Percentiles rank a stretch among this genome's conserved stretches.
Evolutionary conservation across 2,888 invertebrate genomes (phyloP).

Genomic region (Luffia ferchaultella): DNA sequence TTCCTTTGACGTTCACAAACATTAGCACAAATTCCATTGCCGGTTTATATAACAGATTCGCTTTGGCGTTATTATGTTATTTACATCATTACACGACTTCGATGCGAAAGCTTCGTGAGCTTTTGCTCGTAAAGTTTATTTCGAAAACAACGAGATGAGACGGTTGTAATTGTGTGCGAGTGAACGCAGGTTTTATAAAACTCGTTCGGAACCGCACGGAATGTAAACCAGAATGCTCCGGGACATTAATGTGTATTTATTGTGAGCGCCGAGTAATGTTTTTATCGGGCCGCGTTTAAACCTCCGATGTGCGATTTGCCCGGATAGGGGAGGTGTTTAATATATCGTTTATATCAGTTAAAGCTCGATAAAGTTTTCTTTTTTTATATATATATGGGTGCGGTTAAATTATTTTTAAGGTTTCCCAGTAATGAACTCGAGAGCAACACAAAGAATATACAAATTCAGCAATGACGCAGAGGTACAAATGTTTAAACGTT

Average conservation of each 20-base stretch:
- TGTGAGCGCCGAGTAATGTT: conserved; percentile 61
- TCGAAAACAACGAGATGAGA: conserved; percentile 44
- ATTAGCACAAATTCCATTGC: conserved; percentile 18
- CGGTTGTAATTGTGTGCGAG: conserved; percentile 61
- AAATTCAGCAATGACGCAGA: background rate
- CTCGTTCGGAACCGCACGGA: conserved; percentile 62
- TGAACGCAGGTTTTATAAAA: conserved; percentile 60
- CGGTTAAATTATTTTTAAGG: conserved; percentile 1
- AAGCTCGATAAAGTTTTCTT: conserved; percentile 5
- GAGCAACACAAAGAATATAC: background rate
- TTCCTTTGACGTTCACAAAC: conserved; percentile 22
- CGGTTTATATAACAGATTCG: conserved; percentile 12
- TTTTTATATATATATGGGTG: conserved; percentile 22
- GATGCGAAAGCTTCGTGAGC: too few species aligned
- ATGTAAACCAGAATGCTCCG: conserved; percentile 60
- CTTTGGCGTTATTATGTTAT: conserved; percentile 1
- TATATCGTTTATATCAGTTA: conserved; percentile 24
- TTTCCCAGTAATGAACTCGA: background rate
- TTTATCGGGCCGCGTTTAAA: conserved; percentile 51
- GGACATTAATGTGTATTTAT: conserved; percentile 66
- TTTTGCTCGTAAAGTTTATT: conserved; percentile 58
- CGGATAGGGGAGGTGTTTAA: conserved; percentile 33
- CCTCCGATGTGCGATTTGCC: conserved; percentile 35
- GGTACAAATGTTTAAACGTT: background rate
- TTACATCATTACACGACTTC: background rate